Evolutionary conservation across 2,888 invertebrate genomes (phyloP), one percentile per base, ranked within the genome.

Genomic region (Euphydryas editha): DNA sequence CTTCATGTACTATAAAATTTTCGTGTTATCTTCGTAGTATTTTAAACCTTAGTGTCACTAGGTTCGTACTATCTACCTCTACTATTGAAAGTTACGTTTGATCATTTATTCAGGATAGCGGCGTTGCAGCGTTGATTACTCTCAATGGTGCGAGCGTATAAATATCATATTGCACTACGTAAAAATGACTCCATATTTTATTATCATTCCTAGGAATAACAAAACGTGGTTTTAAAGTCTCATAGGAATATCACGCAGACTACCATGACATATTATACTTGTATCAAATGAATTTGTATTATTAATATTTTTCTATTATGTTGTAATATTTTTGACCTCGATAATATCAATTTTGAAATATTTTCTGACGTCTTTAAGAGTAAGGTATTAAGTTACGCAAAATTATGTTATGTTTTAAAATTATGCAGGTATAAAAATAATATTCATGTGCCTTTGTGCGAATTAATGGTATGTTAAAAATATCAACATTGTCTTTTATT

Each of bases 71-170:
- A 24, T 6, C 24, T 13, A 37, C 21, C 44, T n/a, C 36, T 36
- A 20, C 36, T 51, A 54, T 59, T 59, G 57, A 59, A 58, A 42
- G 54, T 60, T n/a, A 47, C 47, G 65, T 63, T 54, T 49, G 44
- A 70, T 68, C 63, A 68, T 68, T 70, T 70, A 70, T 68, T 70
- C 65, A 70, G 68, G 59, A 42, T 42, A 58, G 65, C 47, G 65
- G 68, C 55, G 60, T 57, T 62, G 60, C 62, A 39, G 68, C 65
- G 68, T 67, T 67, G 68, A 70, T 68, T 70, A 65, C 68, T 63
- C 46, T 65, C 62, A 60, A 63, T 56, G 55, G 62, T 55, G 59
- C 59, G 58, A 47, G 21, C 62, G 61, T 65, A 63, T 63, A 24
- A 24, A 24, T 24, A 24, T 24, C n/a, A 71, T 68, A 71, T 68